Base-by-base conservation (phyloP, 2,888 invertebrate genomes). In the Drosophila sordidapex region DNA sequence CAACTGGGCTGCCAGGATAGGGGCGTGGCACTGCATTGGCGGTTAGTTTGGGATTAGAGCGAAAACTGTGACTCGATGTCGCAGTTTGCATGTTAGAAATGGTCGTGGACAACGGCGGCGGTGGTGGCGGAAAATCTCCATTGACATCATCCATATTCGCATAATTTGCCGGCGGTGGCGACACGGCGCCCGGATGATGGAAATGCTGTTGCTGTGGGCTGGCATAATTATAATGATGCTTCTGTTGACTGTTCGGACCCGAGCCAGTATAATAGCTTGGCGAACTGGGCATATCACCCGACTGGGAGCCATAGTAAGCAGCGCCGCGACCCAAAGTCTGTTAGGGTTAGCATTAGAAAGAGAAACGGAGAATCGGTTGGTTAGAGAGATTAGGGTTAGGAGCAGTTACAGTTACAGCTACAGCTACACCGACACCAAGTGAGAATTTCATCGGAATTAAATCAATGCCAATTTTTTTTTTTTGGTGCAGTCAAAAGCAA, bases 21-120 rank as follows among this genome's bases (percentile, higher is more conserved):
- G 93, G 93, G 18, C 93, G 92, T 72, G 93, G 93, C 78, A 93
- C 91, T 49, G 93, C 91, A 78, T 93, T 93, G 76, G 93, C 93
- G 77, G 93, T 93, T 91, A 93, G 81, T 86, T 92, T 93, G 35
- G 93, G 93, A 83, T 93, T 93, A 90, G 93, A 87, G 77, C 93
- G 90, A 79, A 91, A 93, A 75, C 91, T 90, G 72, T 89, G 83
- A 79, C 76, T 85, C 43, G 87, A 76, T n/a, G 92, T 91, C 27
- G 92, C 91, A 10, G 89, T 91, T 78, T 92, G 92, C 92, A 91
- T 91, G 79, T 92, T 91, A 80, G 92, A 91, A 79, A 92, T 91
- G 38, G 93, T 91, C 43, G 92, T 89, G 29, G 92, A 93, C 62
- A 93, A 82, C n/a, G 93, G 93, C 49, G 93, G 93, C 27, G 93